These are phyloP conservation scores for Thripadectes ignobilis DNA, from an alignment of 2,797 vertebrate species.

Conservation along the genomic window DNA sequence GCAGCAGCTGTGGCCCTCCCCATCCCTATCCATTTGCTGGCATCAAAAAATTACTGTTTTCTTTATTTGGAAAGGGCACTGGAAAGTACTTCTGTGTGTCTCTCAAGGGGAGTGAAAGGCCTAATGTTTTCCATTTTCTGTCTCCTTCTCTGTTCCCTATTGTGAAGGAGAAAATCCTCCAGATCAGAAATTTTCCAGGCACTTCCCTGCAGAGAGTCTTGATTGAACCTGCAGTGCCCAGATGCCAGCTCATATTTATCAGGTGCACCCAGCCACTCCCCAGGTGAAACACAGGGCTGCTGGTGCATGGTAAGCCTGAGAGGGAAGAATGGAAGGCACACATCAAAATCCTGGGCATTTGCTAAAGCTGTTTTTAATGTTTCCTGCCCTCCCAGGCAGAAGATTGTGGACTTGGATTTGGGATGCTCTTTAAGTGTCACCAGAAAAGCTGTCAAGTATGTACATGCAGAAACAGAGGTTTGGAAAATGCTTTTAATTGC, in stretches of 20 bases:
- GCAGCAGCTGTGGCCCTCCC: neutral
- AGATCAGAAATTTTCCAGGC: constrained; percentile 14
- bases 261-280: constrained; percentile 12
- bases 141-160: neutral
- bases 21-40: neutral
- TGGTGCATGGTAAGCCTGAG: neutral
- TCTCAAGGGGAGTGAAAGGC: neutral
- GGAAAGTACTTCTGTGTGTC: neutral
- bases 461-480: neutral
- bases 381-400: neutral
- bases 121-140: neutral
- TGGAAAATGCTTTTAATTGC: constrained; percentile 20
- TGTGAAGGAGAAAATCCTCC: constrained; percentile 19
- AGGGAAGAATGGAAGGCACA: neutral
- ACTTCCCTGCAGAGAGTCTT: constrained; percentile 27
- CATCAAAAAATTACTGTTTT: neutral
- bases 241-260: constrained; percentile 44
- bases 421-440: constrained; percentile 13
- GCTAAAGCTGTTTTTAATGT: neutral
- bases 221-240: constrained; percentile 38
- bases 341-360: neutral
- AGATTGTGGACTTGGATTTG: constrained; percentile 14
- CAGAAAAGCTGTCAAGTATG: neutral
- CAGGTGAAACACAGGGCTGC: neutral
- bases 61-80: neutral